Base-by-base conservation (phyloP, 1,140 invertebrate species). In the Drosophila pectinifera region DNA sequence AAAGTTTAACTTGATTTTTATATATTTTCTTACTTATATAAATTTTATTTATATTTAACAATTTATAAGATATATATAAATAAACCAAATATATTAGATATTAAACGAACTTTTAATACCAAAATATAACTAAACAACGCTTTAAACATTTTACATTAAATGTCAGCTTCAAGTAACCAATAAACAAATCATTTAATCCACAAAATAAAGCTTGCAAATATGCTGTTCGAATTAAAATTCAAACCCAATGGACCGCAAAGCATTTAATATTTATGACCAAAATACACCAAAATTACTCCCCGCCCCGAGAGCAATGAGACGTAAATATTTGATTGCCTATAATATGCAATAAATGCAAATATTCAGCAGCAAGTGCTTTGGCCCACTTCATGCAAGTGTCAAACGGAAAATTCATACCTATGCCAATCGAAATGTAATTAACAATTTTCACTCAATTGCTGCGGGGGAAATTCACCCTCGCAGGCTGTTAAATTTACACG, bases 261-360 rank as follows among this genome's bases (percentile, higher is more conserved):
- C 11, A 48, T 59, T 16, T 7, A 59, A 49, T 51, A 31, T 59
- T 51, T 11, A 51, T 53, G 26, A 34, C n/a, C 26, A 11, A 46
- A 49, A 53, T 14, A n/a, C 13, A 20, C 4, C 51, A 3, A 38
- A 53, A 26, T 24, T 20, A 26, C 13, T 6, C 11, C 11, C 13
- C 24, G 13, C 18, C 11, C 22, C 48, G 14, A 14, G 58, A 8
- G 57, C 31, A 53, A 26, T 54, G 46, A 54, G 18, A 18, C 22
- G 18, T 65, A 43, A 43, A 46, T 59, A 65, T 65, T 65, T 65
- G 31, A 36, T 65, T 24, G 59, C 10, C 22, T 55, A 43, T 59
- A 72, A 63, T 41, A 53, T 45, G 54, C 57, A 62, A 57, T 65
- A 76, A 73, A 63, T 68, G 36, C 28, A 73, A 77, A 81, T 77